Base-by-base conservation (phyloP, 2,888 invertebrate species). In the Tuberolachnus salignus region DNA sequence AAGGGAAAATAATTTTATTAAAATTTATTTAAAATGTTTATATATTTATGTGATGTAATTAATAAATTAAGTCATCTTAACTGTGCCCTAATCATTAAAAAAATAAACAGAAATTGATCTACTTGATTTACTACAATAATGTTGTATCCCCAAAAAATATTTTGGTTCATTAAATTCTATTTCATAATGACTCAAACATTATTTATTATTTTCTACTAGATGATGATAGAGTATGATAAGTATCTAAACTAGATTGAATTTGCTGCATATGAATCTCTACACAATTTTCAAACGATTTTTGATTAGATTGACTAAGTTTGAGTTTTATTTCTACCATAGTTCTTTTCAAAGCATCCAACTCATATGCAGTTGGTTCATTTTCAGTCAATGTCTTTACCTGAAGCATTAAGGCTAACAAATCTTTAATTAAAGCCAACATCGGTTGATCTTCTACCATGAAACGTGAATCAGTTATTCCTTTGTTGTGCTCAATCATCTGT, bases 271-370 rank as follows among this genome's bases (percentile, higher is more conserved):
- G 84, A 82, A 94, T 92, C 86, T 97, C 97, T 9, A 98, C 93
- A 85, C 91, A 90, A 86, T 93, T 94, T 86, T 95, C 92, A 86
- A 95, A 95, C 61, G 91, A 87, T 83, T 89, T 89, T 83, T 92
- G 89, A 86, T 95, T 94, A 63, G 89, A 88, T 3, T 91, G 90
- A 83, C 91, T 91, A 78, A 96, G 86, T 84, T 92, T 92, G 81
- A 90, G 89, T 86, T 94, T 93, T 71, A 97, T 94, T 84, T 95
- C 93, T 84, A 93, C 92, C 88, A 97, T 92, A 57, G 97, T 94
- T 23, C 95, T 96, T 86, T 95, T 94, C 63, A 96, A 87, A 23
- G 95, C 93, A 86, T 93, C 92, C 75, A 97, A 88, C 85, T 97
- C 96, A 86, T 95, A 95, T 2, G 94, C 93, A 86, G 94, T 96